A percentile compares a stretch with the other conserved stretches of the same genome.
Evolutionary conservation across 2,797 vertebrate genomes (phyloP).

Genomic region (Lutjanus argentimaculatus): DNA sequence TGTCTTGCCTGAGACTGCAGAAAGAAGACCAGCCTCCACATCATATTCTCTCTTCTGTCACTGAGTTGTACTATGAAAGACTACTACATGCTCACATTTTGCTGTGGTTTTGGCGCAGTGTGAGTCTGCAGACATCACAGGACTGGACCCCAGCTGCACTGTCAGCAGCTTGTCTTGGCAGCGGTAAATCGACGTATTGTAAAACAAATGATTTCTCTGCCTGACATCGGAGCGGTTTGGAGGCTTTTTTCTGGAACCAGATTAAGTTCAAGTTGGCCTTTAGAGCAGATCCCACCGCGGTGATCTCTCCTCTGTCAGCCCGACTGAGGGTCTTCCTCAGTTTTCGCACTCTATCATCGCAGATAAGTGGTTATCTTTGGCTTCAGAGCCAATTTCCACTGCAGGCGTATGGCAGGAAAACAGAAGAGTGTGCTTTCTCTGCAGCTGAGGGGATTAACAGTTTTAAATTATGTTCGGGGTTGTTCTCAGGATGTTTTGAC

Average conservation of each 20-base stretch:
- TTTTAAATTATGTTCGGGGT: slow-evolving; percentile 3
- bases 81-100: slow-evolving; percentile 5
- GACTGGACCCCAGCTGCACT: slow-evolving; percentile 60
- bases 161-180: slow-evolving; percentile 70
- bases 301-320: slow-evolving; percentile 22
- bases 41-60: not conserved
- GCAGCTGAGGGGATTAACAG: slow-evolving; percentile 18
- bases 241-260: slow-evolving; percentile 9
- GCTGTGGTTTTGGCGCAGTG: slow-evolving; percentile 52
- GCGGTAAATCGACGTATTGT: slow-evolving; percentile 50
- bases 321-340: not conserved
- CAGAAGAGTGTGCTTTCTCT: not conserved
- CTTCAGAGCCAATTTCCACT: slow-evolving; percentile 30
- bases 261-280: slow-evolving; percentile 28
- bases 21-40: slow-evolving; percentile 6
- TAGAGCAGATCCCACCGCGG: slow-evolving; percentile 10
- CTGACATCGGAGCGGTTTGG: slow-evolving; percentile 17
- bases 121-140: slow-evolving; percentile 50
- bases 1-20: not conserved
- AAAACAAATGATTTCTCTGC: slow-evolving; percentile 46
- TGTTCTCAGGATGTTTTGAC: slow-evolving; percentile 7
- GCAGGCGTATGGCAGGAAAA: slow-evolving; percentile 10
- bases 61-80: slow-evolving; percentile 4
- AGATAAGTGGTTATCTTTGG: slow-evolving; percentile 51
- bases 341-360: slow-evolving; percentile 16